phyloP scores from a whole-genome alignment of 2,797 vertebrate species.

The Liasis olivaceus region DNA sequence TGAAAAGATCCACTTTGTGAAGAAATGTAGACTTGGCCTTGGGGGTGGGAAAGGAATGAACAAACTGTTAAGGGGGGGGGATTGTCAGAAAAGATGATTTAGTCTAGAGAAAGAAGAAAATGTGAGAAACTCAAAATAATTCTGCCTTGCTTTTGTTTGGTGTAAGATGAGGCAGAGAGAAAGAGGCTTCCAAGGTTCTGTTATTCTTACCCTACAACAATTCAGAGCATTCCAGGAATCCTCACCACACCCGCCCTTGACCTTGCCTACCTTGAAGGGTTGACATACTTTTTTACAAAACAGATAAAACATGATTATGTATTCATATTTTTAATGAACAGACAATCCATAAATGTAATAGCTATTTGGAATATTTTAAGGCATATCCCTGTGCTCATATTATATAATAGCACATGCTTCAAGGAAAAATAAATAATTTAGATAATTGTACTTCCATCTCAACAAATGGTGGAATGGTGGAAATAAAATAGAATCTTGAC shows the following conservation, averaged over 20 bases:
- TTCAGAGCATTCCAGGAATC: not conserved
- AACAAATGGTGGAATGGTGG: too few species aligned
- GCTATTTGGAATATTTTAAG: not conserved
- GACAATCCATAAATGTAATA: not conserved
- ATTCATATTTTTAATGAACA: not conserved
- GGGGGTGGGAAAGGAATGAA: not conserved
- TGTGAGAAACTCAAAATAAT: not conserved
- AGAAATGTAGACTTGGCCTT: not conserved
- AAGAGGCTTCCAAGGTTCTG: not conserved
- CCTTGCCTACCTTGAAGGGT: not conserved
- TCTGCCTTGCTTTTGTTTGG: not conserved
- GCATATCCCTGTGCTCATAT: not conserved
- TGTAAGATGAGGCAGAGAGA: not conserved
- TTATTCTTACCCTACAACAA: not conserved
- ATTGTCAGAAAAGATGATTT: not conserved
- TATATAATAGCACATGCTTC: not conserved
- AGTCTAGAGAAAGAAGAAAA: not conserved
- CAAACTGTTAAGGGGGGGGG: not conserved
- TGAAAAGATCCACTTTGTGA: not conserved
- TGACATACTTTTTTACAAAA: not conserved
- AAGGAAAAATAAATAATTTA: not conserved
- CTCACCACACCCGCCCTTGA: not conserved
- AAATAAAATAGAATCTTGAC: too few species aligned
- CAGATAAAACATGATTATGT: not conserved
- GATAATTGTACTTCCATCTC: too few species aligned